phyloP scores from a whole-genome alignment of 1,140 invertebrate species.

The Thaumetopoea pityocampa region DNA sequence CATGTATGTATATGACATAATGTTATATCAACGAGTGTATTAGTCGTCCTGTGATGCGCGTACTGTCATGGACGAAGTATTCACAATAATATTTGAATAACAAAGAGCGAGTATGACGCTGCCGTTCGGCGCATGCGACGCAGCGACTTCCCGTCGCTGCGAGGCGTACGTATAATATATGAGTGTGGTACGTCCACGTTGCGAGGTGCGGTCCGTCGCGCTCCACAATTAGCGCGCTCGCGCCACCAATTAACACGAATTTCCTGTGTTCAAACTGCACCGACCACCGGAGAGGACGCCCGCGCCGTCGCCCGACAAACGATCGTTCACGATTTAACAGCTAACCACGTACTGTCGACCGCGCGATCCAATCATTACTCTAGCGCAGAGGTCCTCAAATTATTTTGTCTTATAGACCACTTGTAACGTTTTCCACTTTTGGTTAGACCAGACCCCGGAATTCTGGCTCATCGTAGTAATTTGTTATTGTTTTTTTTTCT shows the following conservation, averaged over 20 bases:
- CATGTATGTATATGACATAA: too few species aligned
- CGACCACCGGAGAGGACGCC: slow-evolving; percentile 43
- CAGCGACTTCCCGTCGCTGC: slow-evolving; percentile 30
- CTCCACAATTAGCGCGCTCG: slow-evolving; percentile 57
- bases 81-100: neutral
- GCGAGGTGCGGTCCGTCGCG: slow-evolving; percentile 53
- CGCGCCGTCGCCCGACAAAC: slow-evolving; percentile 41
- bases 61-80: too few species aligned
- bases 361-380: slow-evolving; percentile 6
- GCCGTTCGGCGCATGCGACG: slow-evolving; percentile 31
- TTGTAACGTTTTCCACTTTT: too few species aligned
- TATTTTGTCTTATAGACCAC: too few species aligned
- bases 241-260: slow-evolving; percentile 66
- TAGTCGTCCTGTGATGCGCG: too few species aligned
- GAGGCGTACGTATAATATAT: too few species aligned
- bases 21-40: too few species aligned
- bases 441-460: too few species aligned
- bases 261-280: slow-evolving; percentile 54
- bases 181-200: neutral
- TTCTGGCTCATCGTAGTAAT: too few species aligned
- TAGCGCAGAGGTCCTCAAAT: too few species aligned
- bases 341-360: slow-evolving; percentile 12
- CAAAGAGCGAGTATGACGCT: too few species aligned
- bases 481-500: too few species aligned
- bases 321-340: slow-evolving; percentile 20